A percentile compares a stretch with the other conserved stretches of the same genome.
phyloP scores from a whole-genome alignment of 1,140 invertebrate genomes.

The Drosophila takahashii region DNA sequence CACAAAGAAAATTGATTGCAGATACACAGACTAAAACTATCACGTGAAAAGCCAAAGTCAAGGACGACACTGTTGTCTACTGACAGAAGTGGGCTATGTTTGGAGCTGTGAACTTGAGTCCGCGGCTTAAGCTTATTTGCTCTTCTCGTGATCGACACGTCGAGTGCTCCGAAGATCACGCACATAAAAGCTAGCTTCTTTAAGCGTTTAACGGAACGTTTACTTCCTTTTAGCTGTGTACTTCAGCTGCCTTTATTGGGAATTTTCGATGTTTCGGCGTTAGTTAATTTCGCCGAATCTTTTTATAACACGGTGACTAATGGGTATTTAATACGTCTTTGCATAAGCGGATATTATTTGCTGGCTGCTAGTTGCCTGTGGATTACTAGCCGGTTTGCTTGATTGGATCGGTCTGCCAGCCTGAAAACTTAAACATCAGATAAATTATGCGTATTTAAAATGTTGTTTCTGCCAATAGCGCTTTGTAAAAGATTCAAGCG shows the following conservation, averaged over 20 bases:
- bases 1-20: conserved; percentile 36
- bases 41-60: conserved; percentile 54
- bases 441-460: conserved; percentile 42
- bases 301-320: conserved; percentile 66
- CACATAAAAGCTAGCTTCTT: conserved; percentile 2
- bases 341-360: conserved; percentile 66
- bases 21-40: not conserved
- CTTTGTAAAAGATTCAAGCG: conserved; percentile 37
- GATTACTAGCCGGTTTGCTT: conserved; percentile 68
- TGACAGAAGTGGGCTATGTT: conserved; percentile 30
- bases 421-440: conserved; percentile 39
- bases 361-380: conserved; percentile 41
- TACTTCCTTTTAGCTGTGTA: conserved; percentile 22
- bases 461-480: conserved; percentile 22
- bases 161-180: conserved; percentile 14
- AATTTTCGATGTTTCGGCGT: conserved; percentile 26
- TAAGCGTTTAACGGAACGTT: not conserved
- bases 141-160: conserved; percentile 31
- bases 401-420: conserved; percentile 36
- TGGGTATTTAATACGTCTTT: conserved; percentile 34
- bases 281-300: conserved; percentile 38
- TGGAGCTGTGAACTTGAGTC: conserved; percentile 29
- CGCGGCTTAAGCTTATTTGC: conserved; percentile 16
- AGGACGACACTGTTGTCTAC: conserved; percentile 21
- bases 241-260: conserved; percentile 25